Percentiles rank a stretch among this genome's conserved stretches.
Evolutionary conservation across 2,797 vertebrate genomes (phyloP).

Genomic region (Serranus cabrilla): DNA sequence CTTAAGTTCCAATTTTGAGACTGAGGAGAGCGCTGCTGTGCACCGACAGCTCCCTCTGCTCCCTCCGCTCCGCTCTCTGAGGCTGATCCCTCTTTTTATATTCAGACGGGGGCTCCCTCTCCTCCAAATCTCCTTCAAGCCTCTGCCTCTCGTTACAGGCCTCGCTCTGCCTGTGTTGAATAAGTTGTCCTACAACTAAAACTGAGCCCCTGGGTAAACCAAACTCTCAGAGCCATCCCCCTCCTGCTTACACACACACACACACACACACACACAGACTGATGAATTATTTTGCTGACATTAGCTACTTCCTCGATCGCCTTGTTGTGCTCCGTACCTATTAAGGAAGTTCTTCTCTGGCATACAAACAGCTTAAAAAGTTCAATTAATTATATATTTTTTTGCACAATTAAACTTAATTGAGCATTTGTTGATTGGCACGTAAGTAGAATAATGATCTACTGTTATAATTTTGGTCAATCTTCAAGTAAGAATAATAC

Average conservation of each 20-base stretch:
- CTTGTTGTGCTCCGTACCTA: not conserved
- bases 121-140: constrained; percentile 71
- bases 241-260: not conserved
- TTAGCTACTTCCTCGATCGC: not conserved
- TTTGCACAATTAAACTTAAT: not conserved
- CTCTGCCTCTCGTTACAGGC: constrained; percentile 67
- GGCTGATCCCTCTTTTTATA: constrained; percentile 59
- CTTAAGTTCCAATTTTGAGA: constrained; percentile 37
- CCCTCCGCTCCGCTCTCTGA: constrained; percentile 19
- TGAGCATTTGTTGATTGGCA: not conserved
- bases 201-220: constrained; percentile 71
- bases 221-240: constrained; percentile 42
- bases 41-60: constrained; percentile 37
- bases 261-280: not conserved
- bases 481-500: not conserved
- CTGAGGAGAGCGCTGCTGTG: constrained; percentile 34
- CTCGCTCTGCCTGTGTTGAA: constrained; percentile 71
- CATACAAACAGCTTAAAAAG: too few relatives aligned
- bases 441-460: not conserved
- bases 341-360: not conserved
- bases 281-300: constrained; percentile 9
- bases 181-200: constrained; percentile 72
- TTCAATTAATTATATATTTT: not conserved
- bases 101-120: constrained; percentile 55
- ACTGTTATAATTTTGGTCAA: not conserved